A percentile compares a stretch with the other conserved stretches of the same genome.
These are phyloP conservation scores for Crotophaga sulcirostris DNA, from an alignment of 2,113 vertebrate genomes.

Conservation along the genomic window DNA sequence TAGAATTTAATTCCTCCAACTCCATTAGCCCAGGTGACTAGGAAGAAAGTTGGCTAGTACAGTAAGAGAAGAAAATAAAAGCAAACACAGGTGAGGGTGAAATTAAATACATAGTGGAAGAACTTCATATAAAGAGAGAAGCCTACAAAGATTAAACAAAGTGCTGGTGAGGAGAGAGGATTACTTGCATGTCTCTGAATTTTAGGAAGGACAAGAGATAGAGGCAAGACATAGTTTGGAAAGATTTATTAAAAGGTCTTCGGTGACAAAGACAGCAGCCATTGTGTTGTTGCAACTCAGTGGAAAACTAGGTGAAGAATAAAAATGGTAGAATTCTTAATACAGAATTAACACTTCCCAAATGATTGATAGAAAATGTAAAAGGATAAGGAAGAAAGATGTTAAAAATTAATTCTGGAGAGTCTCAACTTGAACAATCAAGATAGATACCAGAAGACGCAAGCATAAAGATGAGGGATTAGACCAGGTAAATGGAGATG, in stretches of 20 bases:
- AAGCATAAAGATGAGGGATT: background rate
- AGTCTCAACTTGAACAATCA: background rate
- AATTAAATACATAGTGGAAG: background rate
- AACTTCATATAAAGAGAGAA: background rate
- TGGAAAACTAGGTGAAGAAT: background rate
- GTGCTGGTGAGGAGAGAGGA: background rate
- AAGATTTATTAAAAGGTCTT: background rate
- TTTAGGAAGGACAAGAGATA: background rate
- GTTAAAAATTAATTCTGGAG: background rate
- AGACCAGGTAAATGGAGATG: background rate
- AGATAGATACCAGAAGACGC: background rate
- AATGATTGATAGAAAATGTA: background rate
- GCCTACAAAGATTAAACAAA: background rate
- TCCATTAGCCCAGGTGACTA: background rate
- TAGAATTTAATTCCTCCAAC: background rate
- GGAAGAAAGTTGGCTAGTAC: background rate
- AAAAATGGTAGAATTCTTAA: background rate
- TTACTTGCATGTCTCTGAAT: background rate
- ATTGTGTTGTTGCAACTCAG: background rate
- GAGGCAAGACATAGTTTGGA: background rate
- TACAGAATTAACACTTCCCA: background rate
- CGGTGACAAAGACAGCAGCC: background rate
- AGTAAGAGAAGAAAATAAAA: background rate
- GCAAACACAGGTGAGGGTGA: background rate
- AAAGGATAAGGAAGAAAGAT: background rate